Base-by-base conservation (phyloP, 2,113 vertebrate species). In the Damaliscus lunatus region DNA sequence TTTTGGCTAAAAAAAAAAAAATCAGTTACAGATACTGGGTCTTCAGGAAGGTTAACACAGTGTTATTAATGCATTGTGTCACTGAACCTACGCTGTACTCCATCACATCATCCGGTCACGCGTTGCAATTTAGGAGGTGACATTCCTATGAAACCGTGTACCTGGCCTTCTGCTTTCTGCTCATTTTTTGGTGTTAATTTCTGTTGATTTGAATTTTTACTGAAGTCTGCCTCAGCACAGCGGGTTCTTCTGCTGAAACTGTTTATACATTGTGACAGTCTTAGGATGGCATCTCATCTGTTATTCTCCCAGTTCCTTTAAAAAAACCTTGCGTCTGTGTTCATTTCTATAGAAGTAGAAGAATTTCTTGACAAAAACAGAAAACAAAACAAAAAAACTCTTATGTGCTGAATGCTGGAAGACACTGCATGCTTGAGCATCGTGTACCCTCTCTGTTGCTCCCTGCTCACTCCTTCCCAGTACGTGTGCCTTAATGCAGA, bases 231-330 rank as follows among this genome's bases (percentile, higher is more conserved):
- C 55, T 52, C 53, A 59, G 43, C 67, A 90, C 21, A 80, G 16
- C 62, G 29, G 36, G 71, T 52, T 80, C 71, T 90, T 93, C 11
- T 59, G 13, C 59, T 74, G 59, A 33, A 31, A 82, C 21, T 97
- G 27, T 97, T 90, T 96, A 52, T 84, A 78, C 46, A 43, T 13
- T n/a, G 29, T 90, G 85, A 94, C 91, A 96, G 50, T 40, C 87
- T 92, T 85, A 87, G 64, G 59, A 64, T 93, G n/a, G 13, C 52
- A 88, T 88, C 36, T 92, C 88, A 74, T 74, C 40, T 94, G 25
- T n/a, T 94, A 74, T 59, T 83, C 62, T 97, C n/a, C 60, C 33
- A 55, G 50, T 80, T 86, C 40, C 48, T 96, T 71, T 83, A n/a
- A 96, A 94, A 88, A 96, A 89, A 64, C 19, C 46, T 60, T 15